These are phyloP conservation scores for Spodoptera litura DNA, from an alignment of 1,140 invertebrate genomes.

Conservation along the genomic window DNA sequence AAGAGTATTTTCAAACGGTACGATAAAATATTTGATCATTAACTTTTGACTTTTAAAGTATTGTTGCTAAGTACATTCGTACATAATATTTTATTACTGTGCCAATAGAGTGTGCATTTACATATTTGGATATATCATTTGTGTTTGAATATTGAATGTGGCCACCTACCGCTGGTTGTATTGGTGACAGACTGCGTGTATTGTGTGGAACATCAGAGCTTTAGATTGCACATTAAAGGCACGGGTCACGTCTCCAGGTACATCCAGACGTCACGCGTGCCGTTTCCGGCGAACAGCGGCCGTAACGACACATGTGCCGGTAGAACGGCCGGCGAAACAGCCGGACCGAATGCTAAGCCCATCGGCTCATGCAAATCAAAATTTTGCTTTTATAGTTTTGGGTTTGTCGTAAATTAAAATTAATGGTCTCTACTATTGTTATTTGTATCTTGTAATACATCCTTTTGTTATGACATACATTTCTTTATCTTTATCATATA, in stretches of 20 bases:
- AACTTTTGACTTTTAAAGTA: slow-evolving; percentile 24
- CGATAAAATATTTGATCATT: slow-evolving; percentile 20
- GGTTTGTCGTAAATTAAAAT: slow-evolving; percentile 30
- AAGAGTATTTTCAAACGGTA: neutral
- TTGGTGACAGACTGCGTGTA: slow-evolving; percentile 16
- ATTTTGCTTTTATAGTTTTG: slow-evolving; percentile 31
- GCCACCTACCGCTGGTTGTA: slow-evolving; percentile 6
- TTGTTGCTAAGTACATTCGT: neutral
- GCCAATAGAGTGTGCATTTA: neutral
- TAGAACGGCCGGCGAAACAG: slow-evolving; percentile 26
- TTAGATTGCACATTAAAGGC: slow-evolving; percentile 52
- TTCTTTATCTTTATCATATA: too few species aligned
- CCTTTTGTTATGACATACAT: too few species aligned
- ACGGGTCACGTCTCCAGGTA: slow-evolving; percentile 67
- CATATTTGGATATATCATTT: slow-evolving; percentile 28
- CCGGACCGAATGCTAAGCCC: slow-evolving; percentile 62
- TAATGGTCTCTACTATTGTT: neutral
- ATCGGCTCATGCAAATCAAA: slow-evolving; percentile 61
- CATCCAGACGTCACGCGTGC: slow-evolving; percentile 72
- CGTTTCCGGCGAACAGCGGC: slow-evolving; percentile 67
- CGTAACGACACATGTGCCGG: slow-evolving; percentile 54
- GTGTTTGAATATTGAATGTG: slow-evolving; percentile 7
- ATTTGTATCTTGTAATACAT: neutral
- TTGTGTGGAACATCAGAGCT: slow-evolving; percentile 36
- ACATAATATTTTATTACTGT: neutral